Percentiles rank a stretch among this genome's conserved stretches.
Evolutionary conservation across 2,888 invertebrate species (phyloP).

Genomic region (Frankliniella intonsa): DNA sequence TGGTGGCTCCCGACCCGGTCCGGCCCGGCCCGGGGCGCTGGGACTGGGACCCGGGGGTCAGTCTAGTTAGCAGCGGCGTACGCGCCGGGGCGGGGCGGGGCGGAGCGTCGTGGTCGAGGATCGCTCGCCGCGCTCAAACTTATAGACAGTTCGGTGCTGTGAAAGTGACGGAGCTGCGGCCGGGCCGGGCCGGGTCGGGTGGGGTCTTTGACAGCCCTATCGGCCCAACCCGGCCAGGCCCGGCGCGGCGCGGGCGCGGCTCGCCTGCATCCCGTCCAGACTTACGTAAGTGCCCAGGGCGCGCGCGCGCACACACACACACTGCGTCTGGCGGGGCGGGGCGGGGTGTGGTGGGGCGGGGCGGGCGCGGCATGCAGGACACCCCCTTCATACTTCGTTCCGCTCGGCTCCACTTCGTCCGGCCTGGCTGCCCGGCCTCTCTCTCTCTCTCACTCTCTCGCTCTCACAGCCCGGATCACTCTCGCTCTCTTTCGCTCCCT

Average conservation of each 20-base stretch:
- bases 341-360: neutral
- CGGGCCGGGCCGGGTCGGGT: neutral
- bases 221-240: neutral
- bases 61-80: too few relatives aligned
- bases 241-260: neutral
- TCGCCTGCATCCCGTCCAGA: neutral
- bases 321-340: conserved; percentile 1
- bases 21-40: too few relatives aligned
- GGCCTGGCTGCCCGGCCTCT: neutral
- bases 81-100: too few relatives aligned
- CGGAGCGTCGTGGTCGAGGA: too few relatives aligned
- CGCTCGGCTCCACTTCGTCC: neutral
- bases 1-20: too few relatives aligned
- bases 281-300: conserved; percentile 6
- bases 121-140: too few relatives aligned
- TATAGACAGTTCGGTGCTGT: too few relatives aligned
- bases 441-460: neutral
- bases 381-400: conserved; percentile 18
- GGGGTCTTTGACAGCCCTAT: neutral
- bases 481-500: neutral
- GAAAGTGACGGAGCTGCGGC: neutral
- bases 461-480: neutral
- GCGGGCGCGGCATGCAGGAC: conserved; percentile 7
- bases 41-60: too few relatives aligned
- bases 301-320: neutral